These are phyloP conservation scores for Rhinophrynus dorsalis DNA, from an alignment of 2,797 vertebrate genomes.

Conservation along the genomic window DNA sequence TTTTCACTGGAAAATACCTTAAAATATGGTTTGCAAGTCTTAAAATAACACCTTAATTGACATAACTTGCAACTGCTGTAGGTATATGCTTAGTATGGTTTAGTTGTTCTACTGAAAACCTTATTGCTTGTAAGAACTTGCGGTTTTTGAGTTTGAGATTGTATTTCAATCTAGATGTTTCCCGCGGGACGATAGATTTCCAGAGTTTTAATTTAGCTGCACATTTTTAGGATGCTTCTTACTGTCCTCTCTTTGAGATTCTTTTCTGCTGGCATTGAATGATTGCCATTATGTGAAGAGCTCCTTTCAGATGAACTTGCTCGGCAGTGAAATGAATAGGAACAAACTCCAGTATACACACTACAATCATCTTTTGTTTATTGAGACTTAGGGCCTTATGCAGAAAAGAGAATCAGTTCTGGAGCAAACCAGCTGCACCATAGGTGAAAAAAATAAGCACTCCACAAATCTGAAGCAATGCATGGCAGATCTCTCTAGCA, in stretches of 20 bases:
- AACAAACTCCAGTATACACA: constrained; percentile 52
- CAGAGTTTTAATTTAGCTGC: constrained; percentile 53
- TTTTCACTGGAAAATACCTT: not conserved
- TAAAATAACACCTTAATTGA: not conserved
- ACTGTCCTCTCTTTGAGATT: constrained; percentile 27
- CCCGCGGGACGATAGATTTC: constrained; percentile 36
- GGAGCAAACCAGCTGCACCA: too few species aligned
- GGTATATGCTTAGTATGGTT: constrained; percentile 46
- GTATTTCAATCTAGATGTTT: constrained; percentile 42
- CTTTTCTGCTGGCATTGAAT: constrained; percentile 51
- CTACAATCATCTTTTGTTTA: constrained; percentile 60
- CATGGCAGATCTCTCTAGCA: too few species aligned
- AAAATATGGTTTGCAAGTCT: not conserved
- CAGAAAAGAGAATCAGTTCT: too few species aligned
- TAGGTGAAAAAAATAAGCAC: too few species aligned
- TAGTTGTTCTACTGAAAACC: constrained; percentile 30
- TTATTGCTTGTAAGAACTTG: constrained; percentile 46
- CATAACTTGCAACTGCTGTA: constrained; percentile 33
- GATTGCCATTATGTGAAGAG: constrained; percentile 49
- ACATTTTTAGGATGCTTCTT: constrained; percentile 41
- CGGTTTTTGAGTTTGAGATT: constrained; percentile 54
- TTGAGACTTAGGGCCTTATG: too few species aligned
- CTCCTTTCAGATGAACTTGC: constrained; percentile 54
- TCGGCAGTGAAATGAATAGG: constrained; percentile 53
- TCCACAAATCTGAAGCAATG: too few species aligned